Evolutionary conservation across 2,888 invertebrate species (phyloP).

Genomic region (Gandaritis pyraliata): DNA sequence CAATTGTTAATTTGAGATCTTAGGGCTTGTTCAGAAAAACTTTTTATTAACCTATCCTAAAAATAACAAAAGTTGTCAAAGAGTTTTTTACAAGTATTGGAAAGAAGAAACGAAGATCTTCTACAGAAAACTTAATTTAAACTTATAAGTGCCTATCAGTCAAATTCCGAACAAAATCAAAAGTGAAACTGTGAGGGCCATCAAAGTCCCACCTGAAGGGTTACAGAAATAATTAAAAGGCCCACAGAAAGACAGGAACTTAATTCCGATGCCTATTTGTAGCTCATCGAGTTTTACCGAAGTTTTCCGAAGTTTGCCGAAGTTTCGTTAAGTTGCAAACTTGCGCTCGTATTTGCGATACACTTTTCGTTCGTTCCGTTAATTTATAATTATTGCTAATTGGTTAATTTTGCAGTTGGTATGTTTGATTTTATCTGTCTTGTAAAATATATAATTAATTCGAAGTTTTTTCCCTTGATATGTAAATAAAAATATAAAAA

Average conservation of each 20-base stretch:
- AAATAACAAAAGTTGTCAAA: not conserved
- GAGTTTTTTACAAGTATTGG: slow-evolving; percentile 27
- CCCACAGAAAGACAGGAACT: slow-evolving; percentile 75
- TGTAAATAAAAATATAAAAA: too few species aligned
- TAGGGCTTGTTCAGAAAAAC: not conserved
- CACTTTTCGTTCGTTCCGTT: slow-evolving; percentile 70
- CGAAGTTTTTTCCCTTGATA: not conserved
- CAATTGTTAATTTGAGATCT: slow-evolving; percentile 19
- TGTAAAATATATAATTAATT: slow-evolving; percentile 9
- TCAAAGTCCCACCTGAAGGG: slow-evolving; percentile 69
- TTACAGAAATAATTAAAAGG: slow-evolving; percentile 81
- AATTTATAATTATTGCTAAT: slow-evolving; percentile 79
- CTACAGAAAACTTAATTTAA: slow-evolving; percentile 55
- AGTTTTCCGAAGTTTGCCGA: slow-evolving; percentile 55
- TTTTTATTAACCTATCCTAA: not conserved
- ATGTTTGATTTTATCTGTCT: slow-evolving; percentile 32
- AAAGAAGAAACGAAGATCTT: slow-evolving; percentile 35
- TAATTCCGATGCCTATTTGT: slow-evolving; percentile 82
- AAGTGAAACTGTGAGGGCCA: slow-evolving; percentile 53
- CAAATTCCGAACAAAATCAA: slow-evolving; percentile 58
- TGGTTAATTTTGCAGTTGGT: slow-evolving; percentile 56
- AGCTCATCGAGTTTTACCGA: slow-evolving; percentile 72
- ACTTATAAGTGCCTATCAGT: slow-evolving; percentile 61
- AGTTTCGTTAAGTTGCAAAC: slow-evolving; percentile 49
- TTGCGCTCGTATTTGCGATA: slow-evolving; percentile 69